Evolutionary conservation across 2,888 invertebrate species (phyloP), one percentile per base, ranked within the genome.

Genomic region (Lithophane leautieri): DNA sequence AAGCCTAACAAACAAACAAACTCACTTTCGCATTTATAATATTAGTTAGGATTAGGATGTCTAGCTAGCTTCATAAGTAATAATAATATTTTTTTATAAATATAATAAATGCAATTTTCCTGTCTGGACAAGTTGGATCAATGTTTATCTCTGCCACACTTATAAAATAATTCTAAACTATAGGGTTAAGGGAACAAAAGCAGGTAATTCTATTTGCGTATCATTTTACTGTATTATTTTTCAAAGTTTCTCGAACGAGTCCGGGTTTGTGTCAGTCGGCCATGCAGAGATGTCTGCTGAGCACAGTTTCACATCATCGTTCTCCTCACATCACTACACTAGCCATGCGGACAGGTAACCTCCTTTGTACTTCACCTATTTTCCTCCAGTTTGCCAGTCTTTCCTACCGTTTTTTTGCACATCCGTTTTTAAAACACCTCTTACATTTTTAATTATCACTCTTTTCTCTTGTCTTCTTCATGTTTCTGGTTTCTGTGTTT

Each of bases 221-320:
- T 68, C n/a, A 54, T 50, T 77, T 44, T 50, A 69, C 70, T 63
- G 34, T 63, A 79, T 79, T 84, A 78, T 87, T 86, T 85, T 89
- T 82, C 67, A 61, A 72, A 97, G 96, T 90, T 97, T 96, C 92
- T 97, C 97, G 85, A 97, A 96, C 87, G 97, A 97, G 92, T 97
- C 97, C 69, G 97, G 97, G 75, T 97, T 97, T 91, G 96, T 96
- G 83, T 96, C 96, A 42, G 96, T 96, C 90, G 96, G 96, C 67
- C 96, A 96, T 87, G 92, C 95, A 66, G 96, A 96, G 91, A 92
- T 94, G 84, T 94, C 95, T 40, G 94, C 95, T 70, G 96, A 96
- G 85, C 96, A 96, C 87, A 95, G 94, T 89, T 96, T 95, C 88
- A 94, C 95, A 19, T 95, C 96, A 42, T 94, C 95, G 67, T 95